phyloP scores from a whole-genome alignment of 2,888 invertebrate genomes.

The Platynereis dumerilii region DNA sequence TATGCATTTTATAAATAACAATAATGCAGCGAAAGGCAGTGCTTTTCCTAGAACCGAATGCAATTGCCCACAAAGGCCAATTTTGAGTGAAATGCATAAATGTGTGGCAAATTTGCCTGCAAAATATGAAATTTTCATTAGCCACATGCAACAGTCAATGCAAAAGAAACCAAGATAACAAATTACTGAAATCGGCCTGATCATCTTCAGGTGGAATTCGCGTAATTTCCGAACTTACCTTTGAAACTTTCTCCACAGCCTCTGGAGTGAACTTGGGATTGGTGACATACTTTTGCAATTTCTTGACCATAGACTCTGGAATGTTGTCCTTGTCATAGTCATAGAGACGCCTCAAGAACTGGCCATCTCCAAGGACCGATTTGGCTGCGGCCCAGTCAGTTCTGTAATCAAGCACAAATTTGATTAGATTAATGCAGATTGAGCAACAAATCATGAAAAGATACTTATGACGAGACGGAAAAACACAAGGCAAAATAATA shows the following conservation, averaged over 20 bases:
- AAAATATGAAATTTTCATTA: too few relatives aligned
- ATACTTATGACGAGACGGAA: background rate
- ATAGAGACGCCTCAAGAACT: constrained; percentile 81
- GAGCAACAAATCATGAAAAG: background rate
- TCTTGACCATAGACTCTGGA: constrained; percentile 74
- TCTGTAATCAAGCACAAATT: constrained; percentile 65
- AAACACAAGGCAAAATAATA: background rate
- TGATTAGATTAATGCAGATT: too few relatives aligned
- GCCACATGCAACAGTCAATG: too few relatives aligned
- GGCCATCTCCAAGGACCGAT: constrained; percentile 78
- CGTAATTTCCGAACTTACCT: constrained; percentile 66
- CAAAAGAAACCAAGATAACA: too few relatives aligned
- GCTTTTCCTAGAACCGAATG: too few relatives aligned
- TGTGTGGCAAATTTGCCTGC: too few relatives aligned
- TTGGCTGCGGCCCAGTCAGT: constrained; percentile 88
- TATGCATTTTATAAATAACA: too few relatives aligned
- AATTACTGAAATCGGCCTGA: too few relatives aligned
- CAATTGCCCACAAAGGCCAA: too few relatives aligned
- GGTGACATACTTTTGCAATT: constrained; percentile 81
- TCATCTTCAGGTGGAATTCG: too few relatives aligned
- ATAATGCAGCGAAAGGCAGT: too few relatives aligned
- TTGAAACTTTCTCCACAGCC: constrained; percentile 81
- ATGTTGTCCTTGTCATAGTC: constrained; percentile 90
- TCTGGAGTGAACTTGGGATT: constrained; percentile 87
- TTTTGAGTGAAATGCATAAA: too few relatives aligned